phyloP scores from a whole-genome alignment of 2,113 vertebrate species.

The Pachycephala philippinensis region DNA sequence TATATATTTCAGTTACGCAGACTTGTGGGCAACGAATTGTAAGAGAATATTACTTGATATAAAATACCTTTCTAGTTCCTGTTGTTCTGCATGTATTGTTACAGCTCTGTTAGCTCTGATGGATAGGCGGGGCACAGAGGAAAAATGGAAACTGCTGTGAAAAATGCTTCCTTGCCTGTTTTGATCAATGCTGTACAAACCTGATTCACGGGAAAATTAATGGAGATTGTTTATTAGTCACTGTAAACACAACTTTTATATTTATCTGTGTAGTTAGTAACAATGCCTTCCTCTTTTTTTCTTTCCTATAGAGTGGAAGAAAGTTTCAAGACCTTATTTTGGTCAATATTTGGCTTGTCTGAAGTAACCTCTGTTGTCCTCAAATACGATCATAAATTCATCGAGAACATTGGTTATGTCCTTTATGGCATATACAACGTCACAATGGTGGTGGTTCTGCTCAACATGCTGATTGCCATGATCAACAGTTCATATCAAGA shows the following conservation, averaged over 20 bases:
- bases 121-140: not conserved
- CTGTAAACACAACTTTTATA: not conserved
- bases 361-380: constrained; percentile 88
- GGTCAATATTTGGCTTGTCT: constrained; percentile 89
- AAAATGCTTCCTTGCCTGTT: not conserved
- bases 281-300: not conserved
- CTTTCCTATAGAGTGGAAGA: constrained; percentile 80
- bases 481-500: constrained; percentile 90
- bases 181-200: not conserved
- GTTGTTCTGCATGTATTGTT: not conserved
- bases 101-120: not conserved
- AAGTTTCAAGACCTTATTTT: constrained; percentile 90
- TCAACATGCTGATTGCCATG: constrained; percentile 92
- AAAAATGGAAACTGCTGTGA: not conserved
- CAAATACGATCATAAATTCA: constrained; percentile 89
- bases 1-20: not conserved
- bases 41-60: not conserved
- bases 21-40: not conserved
- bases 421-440: constrained; percentile 89
- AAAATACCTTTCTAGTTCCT: not conserved
- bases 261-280: not conserved
- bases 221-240: not conserved
- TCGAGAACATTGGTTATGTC: constrained; percentile 88
- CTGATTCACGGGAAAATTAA: not conserved
- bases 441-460: constrained; percentile 87